phyloP scores from a whole-genome alignment of 2,888 invertebrate species.

The Andrena haemorrhoa region DNA sequence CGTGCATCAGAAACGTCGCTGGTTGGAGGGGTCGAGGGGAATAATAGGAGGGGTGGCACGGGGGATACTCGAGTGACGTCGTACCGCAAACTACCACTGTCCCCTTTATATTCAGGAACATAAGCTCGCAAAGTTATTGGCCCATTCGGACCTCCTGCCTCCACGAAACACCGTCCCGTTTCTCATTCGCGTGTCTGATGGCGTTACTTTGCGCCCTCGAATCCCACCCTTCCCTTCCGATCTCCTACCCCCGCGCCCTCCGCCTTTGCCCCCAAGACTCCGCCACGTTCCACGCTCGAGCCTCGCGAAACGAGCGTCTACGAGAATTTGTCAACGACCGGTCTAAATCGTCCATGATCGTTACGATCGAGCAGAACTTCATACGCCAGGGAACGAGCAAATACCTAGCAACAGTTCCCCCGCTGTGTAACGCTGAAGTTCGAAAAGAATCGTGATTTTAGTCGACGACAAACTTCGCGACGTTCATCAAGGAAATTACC shows the following conservation, averaged over 20 bases:
- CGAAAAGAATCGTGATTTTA: neutral
- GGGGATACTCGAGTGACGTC: constrained; percentile 63
- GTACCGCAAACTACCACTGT: constrained; percentile 78
- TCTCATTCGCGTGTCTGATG: constrained; percentile 75
- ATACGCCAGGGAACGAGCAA: neutral
- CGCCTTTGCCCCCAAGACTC: neutral
- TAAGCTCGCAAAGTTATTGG: constrained; percentile 81
- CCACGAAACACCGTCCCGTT: constrained; percentile 75
- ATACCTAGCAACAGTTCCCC: neutral
- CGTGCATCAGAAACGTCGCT: constrained; percentile 71
- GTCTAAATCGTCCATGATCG: neutral
- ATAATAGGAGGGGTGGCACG: constrained; percentile 36
- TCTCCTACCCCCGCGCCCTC: constrained; percentile 16
- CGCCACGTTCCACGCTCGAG: neutral
- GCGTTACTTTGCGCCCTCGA: constrained; percentile 73
- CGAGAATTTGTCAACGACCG: constrained; percentile 11
- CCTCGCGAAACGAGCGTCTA: constrained; percentile 3
- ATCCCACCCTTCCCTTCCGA: constrained; percentile 50
- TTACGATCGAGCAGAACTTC: neutral
- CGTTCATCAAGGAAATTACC: constrained; percentile 16
- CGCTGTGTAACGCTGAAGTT: neutral
- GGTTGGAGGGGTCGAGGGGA: constrained; percentile 15
- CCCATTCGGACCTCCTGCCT: constrained; percentile 80
- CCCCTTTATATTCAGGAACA: constrained; percentile 77
- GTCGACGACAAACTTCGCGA: no score